These are phyloP conservation scores for Neoaliturus tenellus DNA, from an alignment of 2,888 invertebrate species.

Conservation along the genomic window DNA sequence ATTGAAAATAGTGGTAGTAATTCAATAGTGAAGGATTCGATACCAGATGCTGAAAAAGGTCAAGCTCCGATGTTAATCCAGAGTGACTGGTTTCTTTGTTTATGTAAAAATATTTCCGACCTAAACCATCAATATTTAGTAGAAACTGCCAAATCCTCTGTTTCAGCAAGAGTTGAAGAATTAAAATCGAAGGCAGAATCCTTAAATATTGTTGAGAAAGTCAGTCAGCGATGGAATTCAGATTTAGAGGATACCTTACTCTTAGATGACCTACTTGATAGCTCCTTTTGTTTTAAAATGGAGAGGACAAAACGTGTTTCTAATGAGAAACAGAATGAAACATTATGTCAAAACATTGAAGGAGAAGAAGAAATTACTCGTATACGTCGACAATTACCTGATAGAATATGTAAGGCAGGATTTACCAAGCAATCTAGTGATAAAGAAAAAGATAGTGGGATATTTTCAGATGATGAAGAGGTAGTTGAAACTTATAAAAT, in stretches of 20 bases:
- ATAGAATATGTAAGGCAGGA: constrained; percentile 33
- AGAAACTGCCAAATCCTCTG: neutral
- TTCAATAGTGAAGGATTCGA: neutral
- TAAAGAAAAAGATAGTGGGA: neutral
- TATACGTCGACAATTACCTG: neutral
- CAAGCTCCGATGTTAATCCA: neutral
- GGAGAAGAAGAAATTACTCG: neutral
- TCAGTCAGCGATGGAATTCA: neutral
- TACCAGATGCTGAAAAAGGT: neutral
- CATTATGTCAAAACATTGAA: neutral
- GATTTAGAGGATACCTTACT: neutral
- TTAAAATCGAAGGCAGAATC: neutral
- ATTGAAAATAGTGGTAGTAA: neutral
- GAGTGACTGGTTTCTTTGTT: neutral
- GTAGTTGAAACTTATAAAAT: neutral
- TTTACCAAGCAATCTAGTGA: neutral
- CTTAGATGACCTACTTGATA: neutral
- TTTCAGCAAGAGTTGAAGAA: neutral
- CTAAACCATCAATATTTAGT: neutral
- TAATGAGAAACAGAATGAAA: neutral
- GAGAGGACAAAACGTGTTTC: neutral
- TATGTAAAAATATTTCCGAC: constrained; percentile 12
- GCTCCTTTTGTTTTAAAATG: neutral
- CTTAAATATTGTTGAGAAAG: neutral
- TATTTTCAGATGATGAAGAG: neutral